These are phyloP conservation scores for Pelecanoides urinatrix DNA, from an alignment of 2,113 vertebrate genomes.

Conservation along the genomic window DNA sequence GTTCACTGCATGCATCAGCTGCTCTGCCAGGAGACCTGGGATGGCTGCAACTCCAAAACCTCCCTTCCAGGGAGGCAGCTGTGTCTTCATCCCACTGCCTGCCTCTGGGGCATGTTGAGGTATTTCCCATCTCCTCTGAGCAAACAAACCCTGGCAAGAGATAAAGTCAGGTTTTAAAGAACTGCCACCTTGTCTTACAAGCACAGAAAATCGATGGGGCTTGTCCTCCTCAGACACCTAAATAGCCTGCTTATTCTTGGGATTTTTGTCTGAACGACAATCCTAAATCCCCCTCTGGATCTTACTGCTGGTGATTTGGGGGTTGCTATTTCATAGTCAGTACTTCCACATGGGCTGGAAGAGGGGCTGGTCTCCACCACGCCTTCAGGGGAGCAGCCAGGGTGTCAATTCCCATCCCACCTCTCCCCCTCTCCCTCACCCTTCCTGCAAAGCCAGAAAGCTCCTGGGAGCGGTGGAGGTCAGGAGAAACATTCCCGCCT, in stretches of 20 bases:
- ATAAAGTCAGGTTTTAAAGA: background rate
- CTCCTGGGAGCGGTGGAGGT: rapidly evolving
- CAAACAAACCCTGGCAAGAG: background rate
- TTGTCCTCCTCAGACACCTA: background rate
- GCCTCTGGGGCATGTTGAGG: background rate
- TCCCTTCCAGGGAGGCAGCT: background rate
- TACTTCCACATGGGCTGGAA: background rate
- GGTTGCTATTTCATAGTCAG: background rate
- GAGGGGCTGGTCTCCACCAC: background rate
- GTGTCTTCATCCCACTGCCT: background rate
- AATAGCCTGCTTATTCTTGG: background rate
- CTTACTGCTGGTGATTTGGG: background rate
- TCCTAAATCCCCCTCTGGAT: background rate
- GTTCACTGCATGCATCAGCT: background rate
- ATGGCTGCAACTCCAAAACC: background rate
- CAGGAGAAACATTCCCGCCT: rapidly evolving
- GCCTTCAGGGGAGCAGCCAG: background rate
- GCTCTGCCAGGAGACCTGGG: background rate
- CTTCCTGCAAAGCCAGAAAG: background rate
- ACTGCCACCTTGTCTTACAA: background rate
- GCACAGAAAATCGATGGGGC: background rate
- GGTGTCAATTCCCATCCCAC: background rate
- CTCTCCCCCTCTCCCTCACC: background rate
- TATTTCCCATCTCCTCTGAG: background rate
- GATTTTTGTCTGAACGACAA: background rate